Evolutionary conservation across 2,113 vertebrate species (phyloP).

Genomic region (zebrafish (Danio rerio)): GRCz12tu NC_133198.1:29868001-29868500

Average conservation of each 20-base stretch:
- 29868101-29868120: slow-evolving; percentile 63
- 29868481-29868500: slow-evolving; percentile 99
- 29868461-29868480: slow-evolving; percentile 81
- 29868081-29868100: no score
- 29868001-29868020: no score
- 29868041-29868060: no score
- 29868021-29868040: no score
- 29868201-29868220: no score
- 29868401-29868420: slow-evolving; percentile 70
- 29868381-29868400: slow-evolving; percentile 98
- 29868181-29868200: no score
- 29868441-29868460: slow-evolving; percentile 6
- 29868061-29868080: no score
- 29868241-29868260: no score
- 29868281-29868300: slow-evolving; percentile 94
- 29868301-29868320: slow-evolving; percentile 94
- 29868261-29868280: no score
- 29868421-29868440: not conserved
- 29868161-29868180: no score
- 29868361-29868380: slow-evolving; percentile 96
- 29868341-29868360: slow-evolving; percentile 91
- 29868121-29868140: slow-evolving; percentile 70
- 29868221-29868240: no score
- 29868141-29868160: no score
- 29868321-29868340: slow-evolving; percentile 88